Percentiles rank a stretch among this genome's conserved stretches.
Conservation (phyloP, 53 echinoderm and acorn worm genomes). For the Holothuria scabra region DNA sequence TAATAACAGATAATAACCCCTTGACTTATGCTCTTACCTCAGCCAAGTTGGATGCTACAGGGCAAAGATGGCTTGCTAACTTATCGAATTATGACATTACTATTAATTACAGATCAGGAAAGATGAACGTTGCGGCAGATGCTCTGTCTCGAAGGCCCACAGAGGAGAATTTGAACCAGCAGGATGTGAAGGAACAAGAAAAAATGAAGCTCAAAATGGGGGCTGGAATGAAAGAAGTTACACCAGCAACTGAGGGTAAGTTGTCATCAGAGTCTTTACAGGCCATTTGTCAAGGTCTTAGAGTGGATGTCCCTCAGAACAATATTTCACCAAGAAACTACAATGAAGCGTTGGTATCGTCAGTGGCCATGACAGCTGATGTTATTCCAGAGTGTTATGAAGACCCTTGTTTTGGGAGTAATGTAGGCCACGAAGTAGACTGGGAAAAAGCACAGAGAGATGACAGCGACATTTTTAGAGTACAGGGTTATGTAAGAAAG, state of each 20-base stretch:
- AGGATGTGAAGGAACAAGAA: constrained; percentile 17
- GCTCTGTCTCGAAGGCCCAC: constrained; percentile 67
- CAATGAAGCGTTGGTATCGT: neutral
- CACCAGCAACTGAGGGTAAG: too few species aligned
- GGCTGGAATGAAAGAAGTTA: too few species aligned
- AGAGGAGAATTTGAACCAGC: neutral
- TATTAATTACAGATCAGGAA: constrained; percentile 61
- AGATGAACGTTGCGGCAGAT: constrained; percentile 65
- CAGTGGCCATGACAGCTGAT: constrained; percentile 7
- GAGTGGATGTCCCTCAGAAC: too few species aligned
- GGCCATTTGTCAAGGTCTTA: too few species aligned
- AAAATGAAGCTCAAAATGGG: neutral
- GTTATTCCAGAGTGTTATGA: constrained; percentile 1
- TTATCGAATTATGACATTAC: constrained; percentile 57
- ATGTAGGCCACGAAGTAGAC: neutral
- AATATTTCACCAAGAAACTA: too few species aligned
- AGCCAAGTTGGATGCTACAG: constrained; percentile 67
- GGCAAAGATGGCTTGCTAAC: constrained; percentile 65
- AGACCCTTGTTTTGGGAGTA: neutral
- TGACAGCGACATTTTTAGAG: constrained; percentile 8
- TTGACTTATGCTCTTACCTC: constrained; percentile 58
- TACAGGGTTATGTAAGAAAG: neutral
- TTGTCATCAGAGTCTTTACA: too few species aligned
- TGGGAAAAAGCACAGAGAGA: constrained; percentile 36
- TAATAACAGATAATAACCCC: constrained; percentile 72